These are phyloP conservation scores for Eurystomus gularis DNA, from an alignment of 2,113 vertebrate species.

Conservation along the genomic window DNA sequence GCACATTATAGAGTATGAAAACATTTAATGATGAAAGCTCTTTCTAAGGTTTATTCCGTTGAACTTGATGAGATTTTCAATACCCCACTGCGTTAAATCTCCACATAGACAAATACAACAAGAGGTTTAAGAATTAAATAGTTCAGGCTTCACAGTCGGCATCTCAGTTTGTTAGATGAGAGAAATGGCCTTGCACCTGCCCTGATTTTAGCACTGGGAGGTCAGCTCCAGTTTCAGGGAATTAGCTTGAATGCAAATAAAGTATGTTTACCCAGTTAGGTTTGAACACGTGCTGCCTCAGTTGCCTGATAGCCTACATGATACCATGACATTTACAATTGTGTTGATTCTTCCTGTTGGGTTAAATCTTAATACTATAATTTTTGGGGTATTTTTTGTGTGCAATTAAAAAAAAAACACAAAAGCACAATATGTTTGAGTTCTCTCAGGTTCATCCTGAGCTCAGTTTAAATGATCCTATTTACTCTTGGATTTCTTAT, in stretches of 20 bases:
- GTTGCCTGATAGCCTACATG: neutral
- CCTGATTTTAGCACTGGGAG: neutral
- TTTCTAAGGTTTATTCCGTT: neutral
- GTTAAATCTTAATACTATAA: neutral
- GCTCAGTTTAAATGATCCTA: neutral
- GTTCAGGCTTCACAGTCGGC: neutral
- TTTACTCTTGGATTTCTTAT: neutral
- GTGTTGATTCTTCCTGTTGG: neutral
- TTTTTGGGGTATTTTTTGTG: neutral
- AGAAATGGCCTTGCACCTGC: neutral
- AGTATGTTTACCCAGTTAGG: conserved; percentile 11
- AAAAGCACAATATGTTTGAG: neutral
- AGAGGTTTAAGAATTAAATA: neutral
- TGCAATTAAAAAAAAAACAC: neutral
- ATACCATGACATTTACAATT: neutral
- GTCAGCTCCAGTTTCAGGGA: neutral
- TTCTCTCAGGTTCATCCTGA: neutral
- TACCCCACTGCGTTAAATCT: neutral
- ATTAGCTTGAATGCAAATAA: conserved; percentile 15
- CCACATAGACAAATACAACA: neutral
- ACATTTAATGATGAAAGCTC: neutral
- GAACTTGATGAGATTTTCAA: conserved; percentile 8
- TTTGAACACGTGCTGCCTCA: neutral
- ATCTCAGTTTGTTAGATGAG: neutral
- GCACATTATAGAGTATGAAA: neutral